Base-by-base conservation (phyloP, 2,888 invertebrate genomes). In the Belgica antarctica region DNA sequence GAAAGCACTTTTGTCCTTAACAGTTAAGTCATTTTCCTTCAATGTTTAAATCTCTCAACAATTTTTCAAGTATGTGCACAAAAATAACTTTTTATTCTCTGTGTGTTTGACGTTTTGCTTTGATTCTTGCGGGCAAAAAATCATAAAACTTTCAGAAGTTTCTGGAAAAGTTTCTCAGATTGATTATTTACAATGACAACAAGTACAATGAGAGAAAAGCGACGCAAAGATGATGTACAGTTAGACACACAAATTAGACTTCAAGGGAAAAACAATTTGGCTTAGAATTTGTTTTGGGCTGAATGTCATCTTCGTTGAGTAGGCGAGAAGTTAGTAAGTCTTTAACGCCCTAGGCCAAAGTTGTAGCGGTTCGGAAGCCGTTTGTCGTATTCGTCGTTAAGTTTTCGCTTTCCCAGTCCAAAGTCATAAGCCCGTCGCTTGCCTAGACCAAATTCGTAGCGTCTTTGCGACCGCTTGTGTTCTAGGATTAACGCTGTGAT, bases 351-450 rank as follows among this genome's bases (percentile, higher is more conserved):
- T 19, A 85, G 77, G 19, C 84, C 83, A 75, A 84, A 83, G 77
- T 85, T 83, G 78, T 86, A 83, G 74, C 76, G 57, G 15, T 70
- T 70, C 1, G 70, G 70, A 19, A 70, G 61, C 22, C 70, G 22
- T 19, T 70, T 70, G 46, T 73, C 73, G 2, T 72, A 62, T 12
- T 72, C 72, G 1, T 74, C 73, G 12, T 66, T 79, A 68, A 80
- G 80, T 12, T 82, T 81, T 10, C 89, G 83, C 73, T 88, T 85
- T 1, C 89, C 89, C n/a, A 89, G 80, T 0, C 89, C 89, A 75
- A 89, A 88, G 25, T 86, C 85, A 79, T 87, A 89, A 0, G 85
- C 85, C 24, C 85, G 84, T 27, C 87, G 83, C 77, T 88, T 86
- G 46, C 62, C 62, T 1, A 62, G 34, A 2, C 62, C 62, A 15